phyloP scores from a whole-genome alignment of 1,140 invertebrate genomes.

The Frieseomelitta varia region DNA sequence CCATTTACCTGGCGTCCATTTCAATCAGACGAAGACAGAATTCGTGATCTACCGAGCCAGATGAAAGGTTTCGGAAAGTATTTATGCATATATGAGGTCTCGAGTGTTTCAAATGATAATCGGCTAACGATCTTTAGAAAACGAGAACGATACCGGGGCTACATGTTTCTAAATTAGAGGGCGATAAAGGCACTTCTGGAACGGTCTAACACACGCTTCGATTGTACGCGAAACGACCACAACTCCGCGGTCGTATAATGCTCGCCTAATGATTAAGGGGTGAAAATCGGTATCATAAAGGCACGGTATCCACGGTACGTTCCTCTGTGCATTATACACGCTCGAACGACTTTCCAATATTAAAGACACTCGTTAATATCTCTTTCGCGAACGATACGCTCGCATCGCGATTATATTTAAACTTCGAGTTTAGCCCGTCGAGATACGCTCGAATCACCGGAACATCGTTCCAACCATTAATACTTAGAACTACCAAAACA shows the following conservation, averaged over 20 bases:
- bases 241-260: not conserved
- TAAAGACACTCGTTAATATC: constrained; percentile 8
- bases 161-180: not conserved
- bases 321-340: no score
- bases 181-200: not conserved
- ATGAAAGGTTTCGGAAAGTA: not conserved
- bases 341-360: not conserved
- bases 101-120: not conserved
- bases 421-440: constrained; percentile 8
- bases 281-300: not conserved
- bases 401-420: not conserved
- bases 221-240: not conserved
- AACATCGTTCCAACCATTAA: constrained; percentile 18
- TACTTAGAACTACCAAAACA: not conserved
- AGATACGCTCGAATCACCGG: constrained; percentile 6
- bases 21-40: not conserved
- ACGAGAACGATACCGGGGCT: not conserved
- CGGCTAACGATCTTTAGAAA: not conserved
- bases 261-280: not conserved
- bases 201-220: not conserved
- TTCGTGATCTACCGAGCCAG: not conserved
- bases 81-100: not conserved
- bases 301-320: not conserved
- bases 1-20: not conserved
- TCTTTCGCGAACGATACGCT: not conserved